These are phyloP conservation scores for Drosophila yooni DNA, from an alignment of 2,888 invertebrate species.

Conservation along the genomic window DNA sequence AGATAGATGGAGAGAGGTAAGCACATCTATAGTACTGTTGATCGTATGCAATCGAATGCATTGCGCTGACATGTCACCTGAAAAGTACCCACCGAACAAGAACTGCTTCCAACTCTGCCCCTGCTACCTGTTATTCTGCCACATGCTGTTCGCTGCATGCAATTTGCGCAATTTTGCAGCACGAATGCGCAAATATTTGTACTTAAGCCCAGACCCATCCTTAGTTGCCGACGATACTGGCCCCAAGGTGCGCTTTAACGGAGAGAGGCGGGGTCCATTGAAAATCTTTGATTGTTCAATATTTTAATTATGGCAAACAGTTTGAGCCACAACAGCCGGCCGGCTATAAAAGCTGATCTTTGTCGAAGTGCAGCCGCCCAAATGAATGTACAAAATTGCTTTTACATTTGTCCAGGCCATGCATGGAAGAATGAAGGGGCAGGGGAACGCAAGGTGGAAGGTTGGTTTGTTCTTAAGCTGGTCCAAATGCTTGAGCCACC, in stretches of 20 bases:
- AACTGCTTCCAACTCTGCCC: background rate
- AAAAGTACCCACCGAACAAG: slow-evolving; percentile 42
- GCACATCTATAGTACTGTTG: slow-evolving; percentile 2
- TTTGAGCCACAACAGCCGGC: slow-evolving; percentile 26
- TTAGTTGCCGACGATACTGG: background rate
- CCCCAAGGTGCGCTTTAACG: too few species aligned
- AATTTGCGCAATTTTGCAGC: slow-evolving; percentile 82
- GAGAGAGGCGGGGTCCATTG: slow-evolving; percentile 45
- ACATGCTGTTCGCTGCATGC: slow-evolving; percentile 63
- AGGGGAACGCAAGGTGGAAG: background rate
- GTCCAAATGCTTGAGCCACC: slow-evolving; percentile 2
- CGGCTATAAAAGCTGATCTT: slow-evolving; percentile 49
- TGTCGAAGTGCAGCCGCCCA: slow-evolving; percentile 52
- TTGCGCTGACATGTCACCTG: slow-evolving; percentile 71
- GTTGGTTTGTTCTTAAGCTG: background rate
- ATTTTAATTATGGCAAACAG: slow-evolving; percentile 77
- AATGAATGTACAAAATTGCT: slow-evolving; percentile 50
- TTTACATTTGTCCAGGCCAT: slow-evolving; percentile 28
- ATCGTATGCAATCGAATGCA: slow-evolving; percentile 62
- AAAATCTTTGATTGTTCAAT: slow-evolving; percentile 79
- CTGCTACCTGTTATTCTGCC: background rate
- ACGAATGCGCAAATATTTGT: slow-evolving; percentile 77
- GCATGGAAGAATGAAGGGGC: background rate
- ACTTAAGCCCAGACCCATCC: slow-evolving; percentile 1
- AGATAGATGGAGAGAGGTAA: background rate